phyloP scores from a whole-genome alignment of 2,113 vertebrate species.

The Calidris pugnax region DNA sequence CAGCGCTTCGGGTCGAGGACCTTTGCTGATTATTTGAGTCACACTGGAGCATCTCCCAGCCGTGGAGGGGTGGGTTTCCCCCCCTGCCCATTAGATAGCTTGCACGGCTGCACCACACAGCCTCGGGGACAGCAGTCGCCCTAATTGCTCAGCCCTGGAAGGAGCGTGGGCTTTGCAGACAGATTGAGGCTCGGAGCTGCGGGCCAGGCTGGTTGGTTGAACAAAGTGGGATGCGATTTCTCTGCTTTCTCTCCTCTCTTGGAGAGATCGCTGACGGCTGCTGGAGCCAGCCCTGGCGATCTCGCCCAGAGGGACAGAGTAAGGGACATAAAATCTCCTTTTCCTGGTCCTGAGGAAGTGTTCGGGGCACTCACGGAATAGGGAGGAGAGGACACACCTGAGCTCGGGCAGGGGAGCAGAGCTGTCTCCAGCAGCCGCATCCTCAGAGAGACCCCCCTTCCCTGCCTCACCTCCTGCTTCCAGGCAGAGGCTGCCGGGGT shows the following conservation, averaged over 20 bases:
- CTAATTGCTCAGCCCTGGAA: not conserved
- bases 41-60: not conserved
- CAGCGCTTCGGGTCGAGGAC: not conserved
- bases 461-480: not conserved
- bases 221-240: not conserved
- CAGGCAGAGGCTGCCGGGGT: not conserved
- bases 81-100: not conserved
- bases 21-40: not conserved
- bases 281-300: not conserved
- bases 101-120: not conserved
- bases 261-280: not conserved
- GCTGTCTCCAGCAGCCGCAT: not conserved
- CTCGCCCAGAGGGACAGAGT: not conserved
- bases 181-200: not conserved
- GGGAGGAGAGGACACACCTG: not conserved
- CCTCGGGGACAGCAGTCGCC: not conserved
- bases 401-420: not conserved
- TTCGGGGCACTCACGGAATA: accelerated
- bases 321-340: not conserved
- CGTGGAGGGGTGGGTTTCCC: not conserved
- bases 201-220: not conserved
- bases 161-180: not conserved
- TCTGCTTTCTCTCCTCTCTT: not conserved
- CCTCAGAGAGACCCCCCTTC: accelerated
- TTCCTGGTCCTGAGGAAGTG: not conserved